Conservation (phyloP, 2,113 vertebrate genomes). For the Ginglymostoma cirratum region DNA sequence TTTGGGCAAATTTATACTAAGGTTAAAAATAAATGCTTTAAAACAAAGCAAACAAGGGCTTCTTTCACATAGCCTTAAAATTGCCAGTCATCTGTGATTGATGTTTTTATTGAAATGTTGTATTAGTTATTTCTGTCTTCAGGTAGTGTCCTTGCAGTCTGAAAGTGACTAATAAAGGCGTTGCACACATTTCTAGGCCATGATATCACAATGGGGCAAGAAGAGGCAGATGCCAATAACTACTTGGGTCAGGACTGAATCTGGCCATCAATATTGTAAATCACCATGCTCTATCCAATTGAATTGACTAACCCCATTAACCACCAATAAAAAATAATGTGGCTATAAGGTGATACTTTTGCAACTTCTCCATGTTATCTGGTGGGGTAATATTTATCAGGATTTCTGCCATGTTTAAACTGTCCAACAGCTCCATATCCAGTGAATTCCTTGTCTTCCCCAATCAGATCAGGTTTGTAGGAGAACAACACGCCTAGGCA, state of each 20-base stretch:
- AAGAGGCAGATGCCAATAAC: too few relatives aligned
- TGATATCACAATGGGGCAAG: too few relatives aligned
- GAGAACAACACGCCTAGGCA: neutral
- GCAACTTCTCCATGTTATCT: neutral
- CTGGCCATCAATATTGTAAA: too few relatives aligned
- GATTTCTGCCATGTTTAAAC: neutral
- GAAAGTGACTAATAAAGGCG: too few relatives aligned
- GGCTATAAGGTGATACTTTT: neutral
- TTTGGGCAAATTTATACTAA: neutral
- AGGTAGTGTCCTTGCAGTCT: too few relatives aligned
- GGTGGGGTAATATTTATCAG: neutral
- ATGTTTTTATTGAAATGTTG: neutral
- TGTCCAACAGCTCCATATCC: neutral
- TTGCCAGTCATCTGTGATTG: neutral
- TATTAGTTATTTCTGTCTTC: neutral
- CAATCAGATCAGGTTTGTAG: neutral
- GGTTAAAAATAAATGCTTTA: neutral
- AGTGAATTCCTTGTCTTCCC: too few relatives aligned
- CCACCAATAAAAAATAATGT: neutral
- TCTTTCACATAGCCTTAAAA: neutral
- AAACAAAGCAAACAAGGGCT: neutral
- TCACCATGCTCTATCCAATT: too few relatives aligned
- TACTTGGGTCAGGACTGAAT: too few relatives aligned
- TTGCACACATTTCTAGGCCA: too few relatives aligned
- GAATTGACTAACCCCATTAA: too few relatives aligned